Percentiles rank a stretch among this genome's conserved stretches.
phyloP scores from a whole-genome alignment of 2,888 invertebrate species.

The Sinodicranocentrus sp. region DNA sequence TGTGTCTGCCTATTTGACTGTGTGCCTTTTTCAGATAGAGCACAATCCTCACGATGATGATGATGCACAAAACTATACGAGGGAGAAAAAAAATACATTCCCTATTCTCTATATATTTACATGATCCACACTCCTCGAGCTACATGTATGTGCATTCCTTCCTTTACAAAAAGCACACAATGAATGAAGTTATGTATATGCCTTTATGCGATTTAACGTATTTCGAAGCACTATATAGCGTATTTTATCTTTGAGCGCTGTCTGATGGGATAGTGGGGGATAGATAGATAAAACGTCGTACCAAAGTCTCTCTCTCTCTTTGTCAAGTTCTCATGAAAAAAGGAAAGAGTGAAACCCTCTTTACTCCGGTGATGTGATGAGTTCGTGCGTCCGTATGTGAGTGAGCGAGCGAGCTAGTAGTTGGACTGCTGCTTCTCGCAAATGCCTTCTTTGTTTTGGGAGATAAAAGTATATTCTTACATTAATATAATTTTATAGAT shows the following conservation, averaged over 20 bases:
- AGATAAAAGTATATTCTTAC: constrained; percentile 14
- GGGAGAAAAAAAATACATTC: too few species aligned
- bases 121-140: too few species aligned
- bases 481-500: background rate
- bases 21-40: constrained; percentile 43
- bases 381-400: constrained; percentile 34
- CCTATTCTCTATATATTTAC: too few species aligned
- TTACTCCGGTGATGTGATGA: constrained; percentile 48
- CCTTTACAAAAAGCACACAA: too few species aligned
- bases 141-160: too few species aligned
- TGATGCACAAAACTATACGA: too few species aligned
- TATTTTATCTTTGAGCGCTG: constrained; percentile 13
- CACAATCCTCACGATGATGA: too few species aligned
- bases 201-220: too few species aligned
- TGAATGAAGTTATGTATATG: constrained; percentile 12
- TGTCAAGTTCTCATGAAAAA: constrained; percentile 36
- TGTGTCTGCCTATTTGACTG: constrained; percentile 19
- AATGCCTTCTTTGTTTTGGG: constrained; percentile 13
- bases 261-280: constrained; percentile 18
- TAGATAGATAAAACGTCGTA: constrained; percentile 43
- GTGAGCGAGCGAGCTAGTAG: constrained; percentile 36
- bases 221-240: background rate
- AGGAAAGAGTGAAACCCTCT: constrained; percentile 14
- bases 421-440: constrained; percentile 27
- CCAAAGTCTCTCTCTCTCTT: constrained; percentile 24